Conservation (phyloP, 2,888 invertebrate genomes). For the Drosophila robusta region DNA sequence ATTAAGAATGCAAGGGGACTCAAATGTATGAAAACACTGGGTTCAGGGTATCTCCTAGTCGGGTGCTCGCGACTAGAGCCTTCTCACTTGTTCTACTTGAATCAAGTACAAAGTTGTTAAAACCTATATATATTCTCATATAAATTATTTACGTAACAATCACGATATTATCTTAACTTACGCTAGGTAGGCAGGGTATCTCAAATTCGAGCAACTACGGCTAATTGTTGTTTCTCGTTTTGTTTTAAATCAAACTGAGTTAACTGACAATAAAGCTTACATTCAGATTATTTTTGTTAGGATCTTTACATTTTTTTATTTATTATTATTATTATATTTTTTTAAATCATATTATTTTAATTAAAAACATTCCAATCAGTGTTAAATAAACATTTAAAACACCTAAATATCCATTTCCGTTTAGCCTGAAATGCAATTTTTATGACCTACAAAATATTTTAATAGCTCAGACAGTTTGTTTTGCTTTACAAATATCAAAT, state of each 20-base stretch:
- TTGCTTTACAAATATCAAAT: too few species aligned
- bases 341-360: conserved; percentile 17
- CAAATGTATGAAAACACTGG: too few species aligned
- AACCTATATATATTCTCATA: too few species aligned
- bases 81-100: neutral
- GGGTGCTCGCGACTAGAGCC: too few species aligned
- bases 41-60: too few species aligned
- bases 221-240: neutral
- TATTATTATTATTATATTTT: neutral
- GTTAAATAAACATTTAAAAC: neutral
- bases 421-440: neutral
- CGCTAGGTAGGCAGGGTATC: too few species aligned
- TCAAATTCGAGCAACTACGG: too few species aligned
- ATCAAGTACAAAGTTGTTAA: neutral
- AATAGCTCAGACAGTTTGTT: too few species aligned
- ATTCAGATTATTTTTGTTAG: neutral
- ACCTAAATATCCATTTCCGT: neutral
- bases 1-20: too few species aligned
- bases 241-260: neutral
- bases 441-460: neutral
- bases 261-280: conserved; percentile 4
- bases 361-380: conserved; percentile 4
- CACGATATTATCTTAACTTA: too few species aligned
- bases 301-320: neutral
- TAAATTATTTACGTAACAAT: too few species aligned